Percentiles rank a stretch among this genome's conserved stretches.
Evolutionary conservation across 2,888 invertebrate species (phyloP).

Genomic region (Diloba caeruleocephala): DNA sequence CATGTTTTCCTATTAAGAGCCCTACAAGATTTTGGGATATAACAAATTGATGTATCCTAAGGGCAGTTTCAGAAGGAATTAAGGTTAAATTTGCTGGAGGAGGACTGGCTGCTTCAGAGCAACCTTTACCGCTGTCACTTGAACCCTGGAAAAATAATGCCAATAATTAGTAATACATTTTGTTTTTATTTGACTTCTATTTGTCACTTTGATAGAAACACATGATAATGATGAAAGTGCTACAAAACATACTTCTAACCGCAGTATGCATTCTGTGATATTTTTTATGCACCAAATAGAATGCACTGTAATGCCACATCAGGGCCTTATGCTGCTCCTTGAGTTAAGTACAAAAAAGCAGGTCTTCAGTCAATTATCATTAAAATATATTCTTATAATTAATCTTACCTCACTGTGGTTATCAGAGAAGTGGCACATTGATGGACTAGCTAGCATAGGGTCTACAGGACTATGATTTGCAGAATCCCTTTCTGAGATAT

Average conservation of each 20-base stretch:
- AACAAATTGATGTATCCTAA: slow-evolving; percentile 92
- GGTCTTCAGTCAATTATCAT: no score
- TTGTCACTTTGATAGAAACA: no score
- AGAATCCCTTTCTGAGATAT: slow-evolving; percentile 90
- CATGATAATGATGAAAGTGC: no score
- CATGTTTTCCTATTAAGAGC: slow-evolving; percentile 95
- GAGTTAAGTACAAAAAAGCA: no score
- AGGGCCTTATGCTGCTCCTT: no score
- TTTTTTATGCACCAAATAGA: no score
- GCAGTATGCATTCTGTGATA: no score
- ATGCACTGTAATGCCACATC: no score
- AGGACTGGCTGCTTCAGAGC: slow-evolving; percentile 92
- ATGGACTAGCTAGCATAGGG: slow-evolving; percentile 91
- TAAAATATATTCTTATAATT: neutral
- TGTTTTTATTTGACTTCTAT: no score
- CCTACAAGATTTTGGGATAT: slow-evolving; percentile 94
- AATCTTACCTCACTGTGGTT: slow-evolving; percentile 90
- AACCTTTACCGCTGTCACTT: slow-evolving; percentile 95
- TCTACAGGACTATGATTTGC: slow-evolving; percentile 94
- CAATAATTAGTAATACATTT: neutral
- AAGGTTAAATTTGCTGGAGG: slow-evolving; percentile 90
- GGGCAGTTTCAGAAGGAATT: slow-evolving; percentile 79
- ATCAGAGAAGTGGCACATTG: slow-evolving; percentile 91
- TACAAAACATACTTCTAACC: no score
- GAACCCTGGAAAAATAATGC: slow-evolving; percentile 89